Conservation (phyloP, 2,888 invertebrate species). For the Noctua janthina region DNA sequence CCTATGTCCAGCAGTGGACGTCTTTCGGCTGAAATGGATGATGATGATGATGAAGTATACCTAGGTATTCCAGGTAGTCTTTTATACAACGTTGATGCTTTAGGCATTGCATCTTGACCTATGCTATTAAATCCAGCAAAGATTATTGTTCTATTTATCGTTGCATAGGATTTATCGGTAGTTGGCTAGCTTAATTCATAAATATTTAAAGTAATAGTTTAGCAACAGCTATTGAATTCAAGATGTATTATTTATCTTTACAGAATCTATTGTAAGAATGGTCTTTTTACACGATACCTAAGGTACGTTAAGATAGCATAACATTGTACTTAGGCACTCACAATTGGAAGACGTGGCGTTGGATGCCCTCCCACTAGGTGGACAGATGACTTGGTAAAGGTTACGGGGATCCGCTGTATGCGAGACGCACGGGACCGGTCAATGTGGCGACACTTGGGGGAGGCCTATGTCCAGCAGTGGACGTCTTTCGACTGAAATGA, state of each 20-base stretch:
- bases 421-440: too few relatives aligned
- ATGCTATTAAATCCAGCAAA: not conserved
- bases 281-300: not conserved
- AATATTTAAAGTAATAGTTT: not conserved
- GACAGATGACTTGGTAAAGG: too few relatives aligned
- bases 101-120: not conserved
- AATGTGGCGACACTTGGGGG: too few relatives aligned
- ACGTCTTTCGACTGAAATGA: too few relatives aligned
- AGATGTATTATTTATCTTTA: not conserved
- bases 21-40: too few relatives aligned
- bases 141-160: constrained; percentile 26
- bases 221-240: not conserved
- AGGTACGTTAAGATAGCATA: too few relatives aligned
- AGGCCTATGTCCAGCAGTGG: too few relatives aligned
- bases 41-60: not conserved
- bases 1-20: too few relatives aligned
- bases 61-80: not conserved
- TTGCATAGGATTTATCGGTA: constrained; percentile 36
- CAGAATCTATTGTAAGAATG: not conserved
- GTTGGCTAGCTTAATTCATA: not conserved
- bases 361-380: too few relatives aligned
- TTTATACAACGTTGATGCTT: not conserved
- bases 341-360: too few relatives aligned
- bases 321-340: not conserved
- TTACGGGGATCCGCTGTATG: too few relatives aligned